A percentile compares a stretch with the other conserved stretches of the same genome.
Evolutionary conservation across 92 coral and sea anemone species (phyloP).

Genomic region (Actinernus sp.): DNA sequence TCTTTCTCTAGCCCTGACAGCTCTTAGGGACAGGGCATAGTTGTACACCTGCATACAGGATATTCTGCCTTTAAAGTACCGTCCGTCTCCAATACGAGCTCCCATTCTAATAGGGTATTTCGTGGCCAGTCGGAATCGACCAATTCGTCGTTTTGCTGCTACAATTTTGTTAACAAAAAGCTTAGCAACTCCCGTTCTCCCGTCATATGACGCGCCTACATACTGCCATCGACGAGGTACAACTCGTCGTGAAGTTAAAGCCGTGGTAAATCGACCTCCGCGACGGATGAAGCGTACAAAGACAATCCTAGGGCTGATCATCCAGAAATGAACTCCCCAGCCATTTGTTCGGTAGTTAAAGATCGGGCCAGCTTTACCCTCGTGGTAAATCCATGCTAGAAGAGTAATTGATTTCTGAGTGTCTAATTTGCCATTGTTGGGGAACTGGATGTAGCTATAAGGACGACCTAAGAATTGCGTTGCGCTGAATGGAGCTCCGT

Average conservation of each 20-base stretch:
- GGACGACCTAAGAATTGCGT: too few species aligned
- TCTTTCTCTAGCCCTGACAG: not conserved
- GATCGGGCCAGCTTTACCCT: constrained; percentile 68
- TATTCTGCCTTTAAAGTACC: constrained; percentile 21
- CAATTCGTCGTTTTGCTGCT: not conserved
- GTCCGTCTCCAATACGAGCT: not conserved
- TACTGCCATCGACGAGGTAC: not conserved
- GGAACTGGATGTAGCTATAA: too few species aligned
- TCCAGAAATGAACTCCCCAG: constrained; percentile 77
- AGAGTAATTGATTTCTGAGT: too few species aligned
- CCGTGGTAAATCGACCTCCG: not conserved
- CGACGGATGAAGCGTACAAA: constrained; percentile 57
- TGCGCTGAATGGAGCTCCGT: too few species aligned
- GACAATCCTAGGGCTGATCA: constrained; percentile 54
- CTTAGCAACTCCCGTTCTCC: constrained; percentile 13
- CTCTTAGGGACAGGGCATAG: not conserved
- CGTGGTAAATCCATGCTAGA: constrained; percentile 57
- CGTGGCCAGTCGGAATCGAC: constrained; percentile 18
- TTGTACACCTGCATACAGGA: constrained; percentile 18
- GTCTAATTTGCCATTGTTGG: too few species aligned
- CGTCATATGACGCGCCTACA: constrained; percentile 11
- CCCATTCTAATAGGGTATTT: constrained; percentile 18
- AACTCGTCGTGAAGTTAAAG: not conserved
- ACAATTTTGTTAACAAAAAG: constrained; percentile 12
- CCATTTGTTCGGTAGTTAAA: constrained; percentile 67